phyloP scores from a whole-genome alignment of 2,888 invertebrate genomes.

The Pocota personata region DNA sequence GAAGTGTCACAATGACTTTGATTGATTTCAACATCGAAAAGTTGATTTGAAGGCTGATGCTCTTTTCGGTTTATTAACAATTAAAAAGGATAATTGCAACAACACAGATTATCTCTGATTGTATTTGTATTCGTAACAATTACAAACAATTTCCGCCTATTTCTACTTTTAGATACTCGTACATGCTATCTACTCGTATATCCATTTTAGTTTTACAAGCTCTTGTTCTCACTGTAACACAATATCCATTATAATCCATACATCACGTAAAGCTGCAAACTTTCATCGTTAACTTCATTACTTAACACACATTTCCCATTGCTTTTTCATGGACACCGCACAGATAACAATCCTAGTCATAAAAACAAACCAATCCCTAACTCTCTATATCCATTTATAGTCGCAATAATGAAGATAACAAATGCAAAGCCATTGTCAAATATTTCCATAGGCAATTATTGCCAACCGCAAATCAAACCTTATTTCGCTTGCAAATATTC shows the following conservation, averaged over 20 bases:
- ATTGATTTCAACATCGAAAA: too few relatives aligned
- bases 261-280: background rate
- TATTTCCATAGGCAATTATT: slow-evolving; percentile 48
- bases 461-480: slow-evolving; percentile 47
- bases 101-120: too few relatives aligned
- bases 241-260: background rate
- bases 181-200: too few relatives aligned
- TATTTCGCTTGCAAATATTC: slow-evolving; percentile 28
- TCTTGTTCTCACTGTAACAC: background rate
- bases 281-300: slow-evolving; percentile 2
- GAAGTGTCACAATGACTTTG: too few relatives aligned
- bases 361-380: background rate
- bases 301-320: slow-evolving; percentile 2
- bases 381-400: background rate
- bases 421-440: slow-evolving; percentile 50
- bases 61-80: too few relatives aligned
- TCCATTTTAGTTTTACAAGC: too few relatives aligned
- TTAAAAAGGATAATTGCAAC: too few relatives aligned
- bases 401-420: slow-evolving; percentile 23
- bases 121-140: too few relatives aligned
- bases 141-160: too few relatives aligned
- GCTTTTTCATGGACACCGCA: background rate
- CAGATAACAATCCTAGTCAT: background rate
- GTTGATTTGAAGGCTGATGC: too few relatives aligned
- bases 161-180: too few relatives aligned